Percentiles rank a stretch among this genome's conserved stretches.
Conservation (phyloP, 2,113 vertebrate species). For the Corvus hawaiiensis region DNA sequence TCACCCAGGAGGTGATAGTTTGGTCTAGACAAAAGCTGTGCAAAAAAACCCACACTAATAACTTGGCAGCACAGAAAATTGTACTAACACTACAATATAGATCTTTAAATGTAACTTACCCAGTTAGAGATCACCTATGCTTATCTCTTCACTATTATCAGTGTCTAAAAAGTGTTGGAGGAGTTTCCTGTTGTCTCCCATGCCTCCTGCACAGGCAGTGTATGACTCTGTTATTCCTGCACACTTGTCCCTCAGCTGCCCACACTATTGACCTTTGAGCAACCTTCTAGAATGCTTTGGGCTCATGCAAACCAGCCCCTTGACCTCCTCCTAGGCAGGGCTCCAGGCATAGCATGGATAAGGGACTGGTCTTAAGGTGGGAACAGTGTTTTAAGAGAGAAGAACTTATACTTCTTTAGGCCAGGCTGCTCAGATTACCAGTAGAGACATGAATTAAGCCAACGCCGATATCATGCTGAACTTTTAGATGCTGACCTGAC, state of each 20-base stretch:
- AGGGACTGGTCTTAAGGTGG: background rate
- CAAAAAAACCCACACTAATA: background rate
- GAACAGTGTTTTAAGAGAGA: background rate
- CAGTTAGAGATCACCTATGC: background rate
- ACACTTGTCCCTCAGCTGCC: too few species aligned
- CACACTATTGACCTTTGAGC: rapidly evolving
- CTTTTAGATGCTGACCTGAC: background rate
- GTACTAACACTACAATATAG: background rate
- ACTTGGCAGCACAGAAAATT: background rate
- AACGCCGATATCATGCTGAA: rapidly evolving
- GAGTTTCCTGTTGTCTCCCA: background rate
- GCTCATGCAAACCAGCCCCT: background rate
- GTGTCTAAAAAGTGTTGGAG: background rate
- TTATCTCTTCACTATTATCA: background rate
- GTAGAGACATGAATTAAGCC: background rate
- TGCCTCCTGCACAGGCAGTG: background rate
- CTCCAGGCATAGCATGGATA: background rate
- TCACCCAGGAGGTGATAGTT: background rate
- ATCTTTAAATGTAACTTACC: background rate
- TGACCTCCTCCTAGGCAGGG: background rate
- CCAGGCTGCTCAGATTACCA: background rate
- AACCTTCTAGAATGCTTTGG: background rate
- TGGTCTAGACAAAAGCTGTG: background rate
- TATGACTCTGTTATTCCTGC: background rate
- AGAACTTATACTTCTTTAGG: background rate